A percentile compares a stretch with the other conserved stretches of the same genome.
These are phyloP conservation scores for Denticeps clupeoides DNA, from an alignment of 2,797 vertebrate genomes.

Conservation along the genomic window DNA sequence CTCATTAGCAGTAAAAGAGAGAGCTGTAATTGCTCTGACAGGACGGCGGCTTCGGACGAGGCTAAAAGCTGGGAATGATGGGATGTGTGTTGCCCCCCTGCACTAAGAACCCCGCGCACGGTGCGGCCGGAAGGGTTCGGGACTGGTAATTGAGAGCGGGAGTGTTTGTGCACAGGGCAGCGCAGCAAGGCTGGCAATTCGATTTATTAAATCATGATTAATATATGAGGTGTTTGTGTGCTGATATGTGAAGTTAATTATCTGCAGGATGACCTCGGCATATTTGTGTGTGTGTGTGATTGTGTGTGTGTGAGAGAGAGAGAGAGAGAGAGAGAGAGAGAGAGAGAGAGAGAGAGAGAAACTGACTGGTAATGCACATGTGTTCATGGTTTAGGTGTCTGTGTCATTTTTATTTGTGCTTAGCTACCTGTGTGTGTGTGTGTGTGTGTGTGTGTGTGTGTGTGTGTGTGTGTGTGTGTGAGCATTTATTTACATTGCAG, in stretches of 20 bases:
- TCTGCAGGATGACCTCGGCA: too few species aligned
- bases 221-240: background rate
- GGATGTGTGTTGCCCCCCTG: slow-evolving; percentile 31
- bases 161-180: background rate
- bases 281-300: slow-evolving; percentile 2
- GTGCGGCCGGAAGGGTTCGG: slow-evolving; percentile 12
- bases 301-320: slow-evolving; percentile 4
- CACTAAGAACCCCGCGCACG: slow-evolving; percentile 17
- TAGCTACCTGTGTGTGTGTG: background rate
- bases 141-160: background rate
- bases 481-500: background rate
- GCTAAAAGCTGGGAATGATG: slow-evolving; percentile 31
- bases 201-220: too few species aligned
- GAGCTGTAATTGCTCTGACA: slow-evolving; percentile 50
- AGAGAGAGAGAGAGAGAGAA: slow-evolving; percentile 3
- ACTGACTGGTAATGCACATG: too few species aligned
- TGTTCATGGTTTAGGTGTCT: slow-evolving; percentile 3
- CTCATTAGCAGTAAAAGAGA: slow-evolving; percentile 61
- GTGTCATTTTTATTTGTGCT: background rate
- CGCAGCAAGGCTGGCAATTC: too few species aligned
- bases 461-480: background rate
- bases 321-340: background rate
- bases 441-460: background rate
- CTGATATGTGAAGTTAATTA: background rate
- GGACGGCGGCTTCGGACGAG: slow-evolving; percentile 44